Base-by-base conservation (phyloP, 30 jellyfish, hydroid and myxozoan genomes). In the Mastigias papua region DNA sequence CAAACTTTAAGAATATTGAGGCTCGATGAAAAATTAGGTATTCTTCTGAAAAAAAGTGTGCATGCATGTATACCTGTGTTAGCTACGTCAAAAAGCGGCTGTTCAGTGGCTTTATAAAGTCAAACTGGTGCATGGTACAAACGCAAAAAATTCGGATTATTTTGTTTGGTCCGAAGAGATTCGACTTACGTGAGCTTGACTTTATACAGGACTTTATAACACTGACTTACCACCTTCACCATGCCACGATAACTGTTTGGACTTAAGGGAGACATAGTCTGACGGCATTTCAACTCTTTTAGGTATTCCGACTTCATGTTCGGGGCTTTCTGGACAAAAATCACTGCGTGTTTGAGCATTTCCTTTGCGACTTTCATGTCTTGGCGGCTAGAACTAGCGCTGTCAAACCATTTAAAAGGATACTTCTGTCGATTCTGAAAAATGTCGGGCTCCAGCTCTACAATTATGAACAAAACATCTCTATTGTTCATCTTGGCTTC, bases 401-500 rank as follows among this genome's bases (percentile, higher is more conserved):
- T 19, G 33, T 15, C 17, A 67, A 73, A 80, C 97, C 97, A 89
- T 30, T 65, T 80, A 76, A 50, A 81, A 33, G 86, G 75, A 17
- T 13, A 15, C 31, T 65, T 34, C 73, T 70, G 11, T 31, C 35
- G 80, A 5, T 1, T 19, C 48, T n/a, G 69, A 20, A 89, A 78
- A 0, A 20, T 28, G 67, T 20, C 25, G 25, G 87, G 50, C 11
- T 64, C 61, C 29, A 89, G 76, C 60, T 80, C 80, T 9, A 89
- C 81, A 28, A 89, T 30, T 0, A 89, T 73, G 34, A 89, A 89
- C 23, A 58, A 66, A 48, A 46, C 80, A 34, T 62, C 73, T 21
- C 97, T 93, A 73, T 89, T 81, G 31, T 61, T 50, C 97, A 89
- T 89, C 19, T 84, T 80, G 62, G 35, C 51, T 22, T 51, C 46